Conservation (phyloP, 2,797 vertebrate genomes). For the Sebastes goodei region DNA sequence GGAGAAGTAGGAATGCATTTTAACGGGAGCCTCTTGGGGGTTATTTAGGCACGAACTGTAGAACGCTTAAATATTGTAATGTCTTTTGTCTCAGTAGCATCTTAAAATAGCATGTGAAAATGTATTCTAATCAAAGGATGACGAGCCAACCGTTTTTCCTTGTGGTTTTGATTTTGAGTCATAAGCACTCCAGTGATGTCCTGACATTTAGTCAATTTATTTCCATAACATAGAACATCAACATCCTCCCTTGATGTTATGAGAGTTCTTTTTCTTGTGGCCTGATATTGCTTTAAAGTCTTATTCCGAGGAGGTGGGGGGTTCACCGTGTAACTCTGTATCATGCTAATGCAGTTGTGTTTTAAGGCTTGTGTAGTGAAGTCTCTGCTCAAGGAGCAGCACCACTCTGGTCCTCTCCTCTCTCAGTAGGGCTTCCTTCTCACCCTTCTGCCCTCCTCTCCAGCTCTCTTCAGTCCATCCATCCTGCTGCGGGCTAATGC, state of each 20-base stretch:
- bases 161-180: background rate
- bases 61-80: background rate
- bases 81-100: background rate
- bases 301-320: background rate
- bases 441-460: background rate
- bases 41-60: background rate
- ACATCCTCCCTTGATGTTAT: background rate
- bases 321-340: background rate
- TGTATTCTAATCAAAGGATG: background rate
- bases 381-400: background rate
- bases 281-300: background rate
- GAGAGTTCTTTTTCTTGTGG: background rate
- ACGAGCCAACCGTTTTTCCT: background rate
- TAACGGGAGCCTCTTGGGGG: background rate
- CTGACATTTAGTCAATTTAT: background rate
- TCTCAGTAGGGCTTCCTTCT: background rate
- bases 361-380: background rate
- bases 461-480: background rate
- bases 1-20: background rate
- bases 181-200: background rate
- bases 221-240: background rate
- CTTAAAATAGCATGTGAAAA: background rate
- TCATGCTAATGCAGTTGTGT: background rate
- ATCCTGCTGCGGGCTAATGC: slow-evolving; percentile 2
- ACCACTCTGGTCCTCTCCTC: background rate